Base-by-base conservation (phyloP, 2,797 vertebrate species). In the Coregonus suidteri region DNA sequence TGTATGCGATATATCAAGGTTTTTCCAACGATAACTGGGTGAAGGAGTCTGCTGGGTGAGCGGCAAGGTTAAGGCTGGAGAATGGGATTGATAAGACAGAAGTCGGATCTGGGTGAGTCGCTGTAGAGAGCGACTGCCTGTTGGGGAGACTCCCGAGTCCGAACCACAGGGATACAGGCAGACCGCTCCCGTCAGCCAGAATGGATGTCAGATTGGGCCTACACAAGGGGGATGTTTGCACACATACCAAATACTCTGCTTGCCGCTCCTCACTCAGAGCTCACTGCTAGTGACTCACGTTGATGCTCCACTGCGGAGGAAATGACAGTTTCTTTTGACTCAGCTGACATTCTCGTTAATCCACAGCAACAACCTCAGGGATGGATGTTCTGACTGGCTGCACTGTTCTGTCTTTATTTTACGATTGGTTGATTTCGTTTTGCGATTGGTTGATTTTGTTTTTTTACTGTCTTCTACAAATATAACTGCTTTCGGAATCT, bases 131-230 rank as follows among this genome's bases (percentile, higher is more conserved):
- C 9, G 56, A 37, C 77, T 83, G 77, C 73, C 76, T 86, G 78
- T 72, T 80, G 76, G 41, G 78, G 85, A 79, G 1, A 82, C 80
- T 74, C 71, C 76, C 11, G 76, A 78, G 74, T 65, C 68, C 0
- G 3, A 76, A 79, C 74, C 76, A 67, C 15, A 53, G 25, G 68
- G 77, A 73, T 69, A 73, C 77, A 65, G 71, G 81, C 83, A 82
- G 81, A 79, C 87, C 79, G 77, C 1, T 15, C 73, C 75, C 87
- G 79, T 88, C 82, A 88, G 80, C 74, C 77, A 75, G 59, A 81
- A 82, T 87, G 78, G 88, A 79, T 85, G 85, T 88, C 87, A 87
- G 59, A 69, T 71, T 70, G 76, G 62, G 65, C 64, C 83, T 78
- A 5, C 69, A 71, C n/a, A 37, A 1, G 1, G 16, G 16, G 72